Base-by-base conservation (phyloP, 1,140 invertebrate species). In the Pemphigus obesinymphae region DNA sequence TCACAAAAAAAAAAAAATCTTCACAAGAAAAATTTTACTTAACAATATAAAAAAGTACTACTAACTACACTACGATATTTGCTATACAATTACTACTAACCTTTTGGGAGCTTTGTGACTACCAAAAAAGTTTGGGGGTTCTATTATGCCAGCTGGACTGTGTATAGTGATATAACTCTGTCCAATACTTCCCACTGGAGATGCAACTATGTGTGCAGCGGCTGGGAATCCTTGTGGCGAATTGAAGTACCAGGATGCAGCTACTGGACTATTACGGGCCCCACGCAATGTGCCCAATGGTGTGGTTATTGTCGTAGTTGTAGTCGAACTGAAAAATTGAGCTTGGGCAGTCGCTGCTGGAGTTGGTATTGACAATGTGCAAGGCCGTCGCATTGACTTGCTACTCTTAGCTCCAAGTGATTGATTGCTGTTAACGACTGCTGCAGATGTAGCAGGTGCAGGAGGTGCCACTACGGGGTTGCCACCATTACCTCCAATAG, bases 401-500 rank as follows among this genome's bases (percentile, higher is more conserved):
- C 26, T 89, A 45, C 63, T 80, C 86, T 70, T 90, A 84, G 61
- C 90, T 89, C 85, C 89, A 91, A 29, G 88, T 86, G 34, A 85
- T 3, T 34, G 89, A 87, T 17, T 90, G 86, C 48, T 90, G 88
- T 84, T 89, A 85, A 81, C 89, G 84, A 20, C 89, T 88, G 20
- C 72, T 73, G 83, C 34, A 70, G 55, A 40, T 61, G 45, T 48
- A 48, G 45, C 45, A 53, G 34, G 76, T 50, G 58, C 81, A 37
- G n/a, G 50, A 58, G 50, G 73, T 43, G 45, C 63, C 43, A 37
- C 80, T 26, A 45, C 53, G 10, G 76, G 55, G 1, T 63, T 80
- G 20, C 26, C 20, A 29, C 76, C 76, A 0, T 80, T 84, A 78
- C 93, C 89, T n/a, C 92, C 94, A 83, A 95, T 95, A 1, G 94